Percentiles rank a stretch among this genome's conserved stretches.
These are phyloP conservation scores for Hydraecia micacea DNA, from an alignment of 2,888 invertebrate genomes.

Conservation along the genomic window DNA sequence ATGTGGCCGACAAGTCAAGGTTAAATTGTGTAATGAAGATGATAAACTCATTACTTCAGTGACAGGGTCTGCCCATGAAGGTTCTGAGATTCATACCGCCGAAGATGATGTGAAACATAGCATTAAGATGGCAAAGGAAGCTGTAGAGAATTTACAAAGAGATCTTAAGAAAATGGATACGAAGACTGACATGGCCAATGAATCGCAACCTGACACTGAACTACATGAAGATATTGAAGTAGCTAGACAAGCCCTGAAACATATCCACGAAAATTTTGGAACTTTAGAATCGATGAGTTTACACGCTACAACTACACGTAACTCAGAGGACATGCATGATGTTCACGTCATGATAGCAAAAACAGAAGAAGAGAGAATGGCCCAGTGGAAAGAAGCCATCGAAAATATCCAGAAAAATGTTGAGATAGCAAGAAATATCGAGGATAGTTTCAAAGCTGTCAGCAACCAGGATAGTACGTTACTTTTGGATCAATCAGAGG, in stretches of 20 bases:
- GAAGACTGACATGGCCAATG: slow-evolving; percentile 65
- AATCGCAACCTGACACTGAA: slow-evolving; percentile 72
- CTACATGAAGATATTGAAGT: slow-evolving; percentile 81
- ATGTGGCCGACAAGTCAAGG: slow-evolving; percentile 82
- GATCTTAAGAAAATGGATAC: slow-evolving; percentile 78
- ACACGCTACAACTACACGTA: slow-evolving; percentile 68
- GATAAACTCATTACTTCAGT: slow-evolving; percentile 68
- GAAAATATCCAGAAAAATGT: slow-evolving; percentile 78
- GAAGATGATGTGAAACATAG: slow-evolving; percentile 82
- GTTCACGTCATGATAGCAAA: slow-evolving; percentile 67
- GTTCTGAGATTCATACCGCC: slow-evolving; percentile 62
- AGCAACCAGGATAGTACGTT: slow-evolving; percentile 45
- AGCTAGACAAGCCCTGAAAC: slow-evolving; percentile 80
- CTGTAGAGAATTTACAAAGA: slow-evolving; percentile 82
- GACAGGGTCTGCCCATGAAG: slow-evolving; percentile 67
- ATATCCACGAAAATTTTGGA: slow-evolving; percentile 79
- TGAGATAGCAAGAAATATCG: slow-evolving; percentile 81
- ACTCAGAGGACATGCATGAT: slow-evolving; percentile 69
- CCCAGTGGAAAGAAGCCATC: slow-evolving; percentile 83
- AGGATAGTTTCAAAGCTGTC: slow-evolving; percentile 78
- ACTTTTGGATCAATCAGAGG: slow-evolving; percentile 50
- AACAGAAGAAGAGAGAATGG: slow-evolving; percentile 78
- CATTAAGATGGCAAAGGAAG: slow-evolving; percentile 83
- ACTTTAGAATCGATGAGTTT: slow-evolving; percentile 76
- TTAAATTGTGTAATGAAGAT: slow-evolving; percentile 81